Conservation (phyloP, 2,797 vertebrate species). For the Myripristis jacobus region DNA sequence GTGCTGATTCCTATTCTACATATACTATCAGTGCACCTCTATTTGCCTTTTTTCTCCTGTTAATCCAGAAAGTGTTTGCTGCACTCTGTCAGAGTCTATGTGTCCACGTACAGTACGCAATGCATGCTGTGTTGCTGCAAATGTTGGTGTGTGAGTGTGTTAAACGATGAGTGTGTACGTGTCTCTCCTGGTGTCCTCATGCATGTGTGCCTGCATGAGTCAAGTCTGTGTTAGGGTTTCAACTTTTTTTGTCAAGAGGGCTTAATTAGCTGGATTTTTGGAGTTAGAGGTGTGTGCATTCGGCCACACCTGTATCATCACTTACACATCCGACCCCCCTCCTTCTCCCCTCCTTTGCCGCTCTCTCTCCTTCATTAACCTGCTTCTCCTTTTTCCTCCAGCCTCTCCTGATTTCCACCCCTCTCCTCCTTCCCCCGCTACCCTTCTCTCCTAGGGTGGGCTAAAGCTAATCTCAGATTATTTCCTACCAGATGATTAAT, state of each 20-base stretch:
- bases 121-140: not conserved
- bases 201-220: constrained; percentile 25
- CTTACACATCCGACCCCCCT: not conserved
- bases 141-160: not conserved
- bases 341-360: not conserved
- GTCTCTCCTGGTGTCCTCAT: constrained; percentile 24
- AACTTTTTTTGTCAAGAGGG: too few species aligned
- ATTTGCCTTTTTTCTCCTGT: not conserved
- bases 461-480: constrained; percentile 81
- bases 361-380: constrained; percentile 9
- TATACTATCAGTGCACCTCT: not conserved
- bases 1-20: constrained; percentile 20
- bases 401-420: not conserved
- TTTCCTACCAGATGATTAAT: constrained; percentile 80
- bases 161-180: constrained; percentile 26
- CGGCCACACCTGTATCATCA: not conserved
- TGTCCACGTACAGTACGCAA: not conserved
- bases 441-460: constrained; percentile 3
- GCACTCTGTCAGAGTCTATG: not conserved
- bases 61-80: not conserved
- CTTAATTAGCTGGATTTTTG: not conserved
- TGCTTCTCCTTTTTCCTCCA: not conserved
- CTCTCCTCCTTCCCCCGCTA: not conserved
- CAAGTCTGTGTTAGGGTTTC: not conserved
- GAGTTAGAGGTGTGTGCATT: not conserved